Evolutionary conservation across 1,140 invertebrate genomes (phyloP), one percentile per base, ranked within the genome.

Genomic region (Sitobion miscanthi): DNA sequence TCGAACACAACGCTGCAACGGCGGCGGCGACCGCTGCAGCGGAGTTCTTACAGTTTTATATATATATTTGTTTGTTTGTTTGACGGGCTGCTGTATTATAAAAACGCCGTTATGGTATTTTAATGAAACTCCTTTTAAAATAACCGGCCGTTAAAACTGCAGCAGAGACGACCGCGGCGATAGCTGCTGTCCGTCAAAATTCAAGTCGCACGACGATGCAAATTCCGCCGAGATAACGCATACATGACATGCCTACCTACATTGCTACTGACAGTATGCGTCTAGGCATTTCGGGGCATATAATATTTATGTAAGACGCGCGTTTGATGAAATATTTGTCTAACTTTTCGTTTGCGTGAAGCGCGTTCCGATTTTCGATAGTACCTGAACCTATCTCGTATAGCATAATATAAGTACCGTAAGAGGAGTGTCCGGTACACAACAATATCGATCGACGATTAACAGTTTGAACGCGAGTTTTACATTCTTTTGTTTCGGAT

Each of bases 61-160:
- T 47, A 47, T 86, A 86, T 17, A 82, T 82, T 38, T 62, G 17
- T 45, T 20, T 52, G 25, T 54, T 8, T 49, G 47, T 7, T 42
- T n/a, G 30, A 85, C 83, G 42, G 47, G 45, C 49, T 7, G 57
- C 87, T 89, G 2, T 42, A 42, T 3, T 42, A 42, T 42, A 89
- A 89, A 89, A 69, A 45, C 42, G 42, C 54, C 38, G 38, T 90
- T 90, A 45, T 45, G 54, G 54, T 23, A 17, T 89, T 89, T 89
- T 89, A 17, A 89, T 23, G 87, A 42, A 42, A 89, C 35, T 38
- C 52, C 35, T 89, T 89, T 89, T 89, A 57, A 42, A 89, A 42
- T 42, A 42, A 89, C 20, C 17, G 21, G n/a, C 49, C 35, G 17
- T 86, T 86, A 49, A 86, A 86, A 25, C 23, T 54, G 52, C 17